Percentiles rank a stretch among this genome's conserved stretches.
These are phyloP conservation scores for Tragelaphus buxtoni DNA, from an alignment of 2,113 vertebrate species.

Conservation along the genomic window DNA sequence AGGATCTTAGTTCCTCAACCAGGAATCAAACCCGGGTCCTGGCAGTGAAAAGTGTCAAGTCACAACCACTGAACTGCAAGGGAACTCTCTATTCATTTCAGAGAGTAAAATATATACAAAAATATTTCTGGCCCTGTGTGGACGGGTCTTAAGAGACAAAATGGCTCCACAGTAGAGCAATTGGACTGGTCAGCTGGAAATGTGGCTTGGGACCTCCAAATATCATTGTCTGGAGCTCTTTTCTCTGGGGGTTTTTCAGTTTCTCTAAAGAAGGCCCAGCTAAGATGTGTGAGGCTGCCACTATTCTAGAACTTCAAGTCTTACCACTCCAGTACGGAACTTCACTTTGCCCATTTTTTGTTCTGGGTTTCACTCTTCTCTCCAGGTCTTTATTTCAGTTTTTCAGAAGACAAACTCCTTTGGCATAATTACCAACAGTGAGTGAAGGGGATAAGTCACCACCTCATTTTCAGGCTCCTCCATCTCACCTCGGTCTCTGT, in stretches of 20 bases:
- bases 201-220: neutral
- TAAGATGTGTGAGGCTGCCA: neutral
- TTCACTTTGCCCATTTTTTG: neutral
- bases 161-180: no score
- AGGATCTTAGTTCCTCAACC: neutral
- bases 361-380: neutral
- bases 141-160: neutral
- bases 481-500: neutral
- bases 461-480: neutral
- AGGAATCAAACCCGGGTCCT: neutral
- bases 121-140: neutral
- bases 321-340: neutral
- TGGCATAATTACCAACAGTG: neutral
- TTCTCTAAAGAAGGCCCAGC: neutral
- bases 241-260: neutral
- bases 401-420: neutral
- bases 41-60: neutral
- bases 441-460: no score
- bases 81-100: neutral
- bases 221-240: neutral
- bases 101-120: neutral
- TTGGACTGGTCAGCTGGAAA: neutral
- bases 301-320: neutral
- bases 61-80: neutral
- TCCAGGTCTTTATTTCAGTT: neutral